Evolutionary conservation across 2,113 vertebrate genomes (phyloP).

Genomic region (Paraplagusia blochii): DNA sequence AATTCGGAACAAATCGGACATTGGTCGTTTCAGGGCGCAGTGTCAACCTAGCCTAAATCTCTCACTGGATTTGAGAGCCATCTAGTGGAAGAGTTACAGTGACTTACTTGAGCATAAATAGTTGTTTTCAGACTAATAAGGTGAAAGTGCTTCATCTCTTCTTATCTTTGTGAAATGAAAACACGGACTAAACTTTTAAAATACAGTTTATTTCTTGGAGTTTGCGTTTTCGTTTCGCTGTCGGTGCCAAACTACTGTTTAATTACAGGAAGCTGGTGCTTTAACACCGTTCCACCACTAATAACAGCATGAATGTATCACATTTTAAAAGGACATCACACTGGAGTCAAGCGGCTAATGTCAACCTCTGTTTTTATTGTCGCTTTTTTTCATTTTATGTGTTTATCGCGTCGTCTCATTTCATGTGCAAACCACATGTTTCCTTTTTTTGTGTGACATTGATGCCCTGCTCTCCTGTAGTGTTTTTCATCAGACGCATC

Average conservation of each 20-base stretch:
- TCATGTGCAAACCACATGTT: constrained; percentile 18
- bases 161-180: no score
- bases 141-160: no score
- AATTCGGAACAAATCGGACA: no score
- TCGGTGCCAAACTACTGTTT: constrained; percentile 4
- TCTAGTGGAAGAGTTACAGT: no score
- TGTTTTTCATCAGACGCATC: constrained; percentile 29
- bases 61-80: no score
- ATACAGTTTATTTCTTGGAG: no score
- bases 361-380: constrained; percentile 41
- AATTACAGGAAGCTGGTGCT: constrained; percentile 10
- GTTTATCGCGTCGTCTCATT: constrained; percentile 21
- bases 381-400: constrained; percentile 1
- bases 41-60: no score
- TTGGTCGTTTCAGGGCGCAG: no score
- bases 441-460: constrained; percentile 27
- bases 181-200: no score
- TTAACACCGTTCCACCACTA: constrained; percentile 8
- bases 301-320: constrained; percentile 13
- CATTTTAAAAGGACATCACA: neutral
- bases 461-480: constrained; percentile 31
- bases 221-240: neutral
- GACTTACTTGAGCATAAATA: no score
- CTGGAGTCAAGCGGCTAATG: constrained; percentile 41
- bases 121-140: no score